A percentile compares a stretch with the other conserved stretches of the same genome.
Conservation (phyloP, 2,888 invertebrate genomes). For the Campoplex nolae region DNA sequence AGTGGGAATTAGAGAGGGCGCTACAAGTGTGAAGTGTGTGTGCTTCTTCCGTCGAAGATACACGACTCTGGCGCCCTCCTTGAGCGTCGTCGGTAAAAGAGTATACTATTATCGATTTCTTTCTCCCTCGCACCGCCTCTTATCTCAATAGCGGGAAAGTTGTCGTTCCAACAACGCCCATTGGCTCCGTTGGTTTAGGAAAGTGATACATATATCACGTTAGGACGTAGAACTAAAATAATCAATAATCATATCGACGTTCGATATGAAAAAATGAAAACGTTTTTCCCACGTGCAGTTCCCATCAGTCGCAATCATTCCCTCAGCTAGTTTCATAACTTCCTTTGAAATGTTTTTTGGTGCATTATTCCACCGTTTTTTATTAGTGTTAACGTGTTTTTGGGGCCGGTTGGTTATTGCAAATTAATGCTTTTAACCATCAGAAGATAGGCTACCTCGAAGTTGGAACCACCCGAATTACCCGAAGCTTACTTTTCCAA, state of each 20-base stretch:
- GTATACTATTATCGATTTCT: constrained; percentile 80
- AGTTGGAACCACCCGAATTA: too few relatives aligned
- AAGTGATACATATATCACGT: background rate
- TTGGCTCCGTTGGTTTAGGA: background rate
- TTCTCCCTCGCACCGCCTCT: constrained; percentile 63
- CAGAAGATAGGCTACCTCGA: too few relatives aligned
- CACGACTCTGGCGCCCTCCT: constrained; percentile 70
- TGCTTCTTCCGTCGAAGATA: background rate
- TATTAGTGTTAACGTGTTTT: background rate
- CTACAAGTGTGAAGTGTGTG: background rate
- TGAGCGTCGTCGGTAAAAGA: constrained; percentile 79
- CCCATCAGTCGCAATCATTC: background rate
- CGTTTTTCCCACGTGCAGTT: background rate
- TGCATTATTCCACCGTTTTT: background rate
- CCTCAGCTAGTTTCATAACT: background rate
- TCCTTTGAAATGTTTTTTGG: background rate
- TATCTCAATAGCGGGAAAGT: constrained; percentile 77
- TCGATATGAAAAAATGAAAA: background rate
- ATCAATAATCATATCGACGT: constrained; percentile 3
- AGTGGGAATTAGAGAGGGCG: constrained; percentile 26
- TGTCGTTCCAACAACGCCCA: constrained; percentile 8
- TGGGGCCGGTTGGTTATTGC: too few relatives aligned
- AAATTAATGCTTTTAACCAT: too few relatives aligned
- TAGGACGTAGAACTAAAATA: background rate
- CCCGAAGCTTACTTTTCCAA: too few relatives aligned